These are phyloP conservation scores for Drosophila rhopaloa DNA, from an alignment of 1,140 invertebrate genomes.

Conservation along the genomic window DNA sequence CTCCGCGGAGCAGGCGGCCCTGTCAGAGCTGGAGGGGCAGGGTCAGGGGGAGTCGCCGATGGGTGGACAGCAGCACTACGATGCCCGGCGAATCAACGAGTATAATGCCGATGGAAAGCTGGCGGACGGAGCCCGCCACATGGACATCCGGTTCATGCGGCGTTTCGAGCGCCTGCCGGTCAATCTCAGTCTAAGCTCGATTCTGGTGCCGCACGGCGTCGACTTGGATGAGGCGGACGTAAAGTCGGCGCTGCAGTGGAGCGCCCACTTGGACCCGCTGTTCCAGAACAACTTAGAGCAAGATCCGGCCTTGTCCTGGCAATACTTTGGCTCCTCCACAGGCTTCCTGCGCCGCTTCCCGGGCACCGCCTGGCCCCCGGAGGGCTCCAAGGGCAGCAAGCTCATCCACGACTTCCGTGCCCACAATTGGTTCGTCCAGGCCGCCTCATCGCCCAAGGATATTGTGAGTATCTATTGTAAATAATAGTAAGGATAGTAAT, in stretches of 20 bases:
- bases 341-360: slow-evolving; percentile 97
- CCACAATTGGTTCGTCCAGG: slow-evolving; percentile 96
- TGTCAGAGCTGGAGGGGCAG: slow-evolving; percentile 86
- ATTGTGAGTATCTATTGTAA: slow-evolving; percentile 85
- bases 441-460: slow-evolving; percentile 98
- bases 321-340: slow-evolving; percentile 97
- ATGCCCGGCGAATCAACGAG: slow-evolving; percentile 90
- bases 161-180: slow-evolving; percentile 93
- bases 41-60: slow-evolving; percentile 43
- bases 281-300: slow-evolving; percentile 97
- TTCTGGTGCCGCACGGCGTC: slow-evolving; percentile 94
- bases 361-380: slow-evolving; percentile 92
- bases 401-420: slow-evolving; percentile 95
- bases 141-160: slow-evolving; percentile 89
- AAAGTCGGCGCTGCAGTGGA: slow-evolving; percentile 96
- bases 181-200: slow-evolving; percentile 93
- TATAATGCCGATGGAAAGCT: slow-evolving; percentile 89
- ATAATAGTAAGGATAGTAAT: no score
- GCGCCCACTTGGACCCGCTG: slow-evolving; percentile 93
- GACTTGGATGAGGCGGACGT: slow-evolving; percentile 90
- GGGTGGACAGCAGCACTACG: slow-evolving; percentile 87
- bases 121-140: slow-evolving; percentile 88
- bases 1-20: slow-evolving; percentile 92
- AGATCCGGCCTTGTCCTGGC: slow-evolving; percentile 96
- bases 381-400: slow-evolving; percentile 87